These are phyloP conservation scores for Prunella himalayana DNA, from an alignment of 2,113 vertebrate species.

Conservation along the genomic window DNA sequence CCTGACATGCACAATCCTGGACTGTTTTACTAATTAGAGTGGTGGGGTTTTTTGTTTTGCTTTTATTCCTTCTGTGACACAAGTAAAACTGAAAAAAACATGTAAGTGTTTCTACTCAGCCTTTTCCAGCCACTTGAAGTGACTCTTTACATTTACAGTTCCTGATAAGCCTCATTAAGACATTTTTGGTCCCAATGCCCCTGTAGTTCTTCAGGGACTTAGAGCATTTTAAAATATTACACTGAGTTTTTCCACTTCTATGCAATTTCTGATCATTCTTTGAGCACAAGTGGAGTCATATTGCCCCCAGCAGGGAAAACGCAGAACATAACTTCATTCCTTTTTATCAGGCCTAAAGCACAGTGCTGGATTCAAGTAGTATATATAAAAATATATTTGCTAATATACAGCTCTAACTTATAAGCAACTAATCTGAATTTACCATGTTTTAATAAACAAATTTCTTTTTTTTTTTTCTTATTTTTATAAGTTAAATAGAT, in stretches of 20 bases:
- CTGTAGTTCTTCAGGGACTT: not conserved
- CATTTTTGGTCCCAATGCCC: not conserved
- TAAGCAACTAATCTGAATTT: not conserved
- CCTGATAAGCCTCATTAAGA: conserved; percentile 61
- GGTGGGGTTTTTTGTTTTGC: not conserved
- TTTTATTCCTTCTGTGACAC: not conserved
- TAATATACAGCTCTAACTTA: not conserved
- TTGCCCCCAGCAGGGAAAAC: conserved; percentile 76
- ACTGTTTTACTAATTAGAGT: not conserved
- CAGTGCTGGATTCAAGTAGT: not conserved
- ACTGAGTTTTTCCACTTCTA: not conserved
- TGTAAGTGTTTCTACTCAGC: not conserved
- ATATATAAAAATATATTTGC: not conserved
- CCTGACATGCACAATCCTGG: not conserved
- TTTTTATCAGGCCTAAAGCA: not conserved
- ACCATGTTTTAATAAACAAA: not conserved
- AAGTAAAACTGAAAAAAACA: not conserved
- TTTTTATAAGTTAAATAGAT: not conserved
- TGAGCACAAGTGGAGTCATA: conserved; percentile 67
- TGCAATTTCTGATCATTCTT: conserved; percentile 3
- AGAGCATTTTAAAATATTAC: conserved; percentile 10
- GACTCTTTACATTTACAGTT: conserved; percentile 5
- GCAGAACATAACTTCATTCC: conserved; percentile 20
- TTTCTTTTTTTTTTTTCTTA: not conserved
- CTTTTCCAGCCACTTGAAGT: not conserved